Evolutionary conservation across 1,140 invertebrate genomes (phyloP), one percentile per base, ranked within the genome.

Genomic region (Formica exsecta): DNA sequence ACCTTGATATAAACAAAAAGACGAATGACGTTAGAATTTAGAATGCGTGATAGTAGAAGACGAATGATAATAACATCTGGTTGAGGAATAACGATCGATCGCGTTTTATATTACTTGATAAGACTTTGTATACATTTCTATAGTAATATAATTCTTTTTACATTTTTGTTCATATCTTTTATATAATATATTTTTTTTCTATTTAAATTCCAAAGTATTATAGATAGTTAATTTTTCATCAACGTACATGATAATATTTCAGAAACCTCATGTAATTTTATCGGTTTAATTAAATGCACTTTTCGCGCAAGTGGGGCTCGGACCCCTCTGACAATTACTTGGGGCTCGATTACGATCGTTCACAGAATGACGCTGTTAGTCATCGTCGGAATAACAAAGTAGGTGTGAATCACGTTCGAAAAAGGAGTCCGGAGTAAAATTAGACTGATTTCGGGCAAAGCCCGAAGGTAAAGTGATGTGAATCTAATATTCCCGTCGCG

Each of bases 311-410:
- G 4, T 6, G 25, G 51, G 16, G 22, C 36, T 59, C 16, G 65
- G 51, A 44, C n/a, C 79, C 79, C 38, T 61, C 68, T 13, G 8
- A 59, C 54, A 44, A 81, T 71, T 19, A n/a, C 5, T n/a, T 32
- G 64, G 44, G 29, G 19, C 22, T 57, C 51, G 65, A 71, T 81
- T 81, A 81, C 68, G 13, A 73, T 74, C 79, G 59, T 75, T 62
- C 41, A 29, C 16, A 57, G 77, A 70, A 86, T 83, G 65, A 84
- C 65, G 77, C 59, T 41, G 41, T 80, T 86, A 89, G 87, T 89
- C 88, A 89, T 51, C 5, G 38, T 71, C 11, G 13, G 36, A 74
- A 89, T 86, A 89, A 89, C 85, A 74, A 86, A 89, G 61, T 73
- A 86, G 25, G 80, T 54, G 48, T 83, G 71, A 86, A 86, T 89